Base-by-base conservation (phyloP, 2,797 vertebrate genomes). In the Danio kyathit region DNA sequence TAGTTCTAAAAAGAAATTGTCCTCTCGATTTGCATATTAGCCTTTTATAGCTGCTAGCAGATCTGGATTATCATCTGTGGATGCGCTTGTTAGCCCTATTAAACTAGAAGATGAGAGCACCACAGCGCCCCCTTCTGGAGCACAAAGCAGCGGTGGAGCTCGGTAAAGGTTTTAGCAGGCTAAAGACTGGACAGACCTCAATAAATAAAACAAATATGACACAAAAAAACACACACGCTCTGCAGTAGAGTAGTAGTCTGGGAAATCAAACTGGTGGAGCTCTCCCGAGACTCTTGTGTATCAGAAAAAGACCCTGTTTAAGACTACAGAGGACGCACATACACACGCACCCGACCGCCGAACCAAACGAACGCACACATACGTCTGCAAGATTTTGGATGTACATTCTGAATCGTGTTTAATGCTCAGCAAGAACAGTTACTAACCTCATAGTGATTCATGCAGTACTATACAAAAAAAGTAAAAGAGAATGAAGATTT, bases 401-500 rank as follows among this genome's bases (percentile, higher is more conserved):
- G 90, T 75, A 88, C 85, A 88, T 87, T 88, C 87, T 91, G 89
- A 91, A 89, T 89, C 85, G 38, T 79, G 65, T 84, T 81, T 82
- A 70, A 80, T 74, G 84, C 59, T 81, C 61, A 81, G 67, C 74
- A 59, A 72, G 79, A 87, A 89, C 85, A 81, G 84, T 80, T 80
- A 90, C 89, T 89, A 89, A 90, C 90, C 90, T 89, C 87, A 87
- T 93, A 90, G 88, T 88, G 91, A 90, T 90, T 92, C 94, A 95
- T 95, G 93, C 93, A 94, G 88, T 90, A 93, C 85, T 90, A 91
- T 74, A 92, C 88, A 87, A 85, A 92, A 87, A 83, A 92, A 87
- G 83, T 88, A 91, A 92, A 80, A 83, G 70, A 86, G 85, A 87
- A 83, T 40, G 41, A 78, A 77, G 65, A 74, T 79, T 56, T 19